Evolutionary conservation across 2,113 vertebrate genomes (phyloP).

Genomic region (Talpa occidentalis): DNA sequence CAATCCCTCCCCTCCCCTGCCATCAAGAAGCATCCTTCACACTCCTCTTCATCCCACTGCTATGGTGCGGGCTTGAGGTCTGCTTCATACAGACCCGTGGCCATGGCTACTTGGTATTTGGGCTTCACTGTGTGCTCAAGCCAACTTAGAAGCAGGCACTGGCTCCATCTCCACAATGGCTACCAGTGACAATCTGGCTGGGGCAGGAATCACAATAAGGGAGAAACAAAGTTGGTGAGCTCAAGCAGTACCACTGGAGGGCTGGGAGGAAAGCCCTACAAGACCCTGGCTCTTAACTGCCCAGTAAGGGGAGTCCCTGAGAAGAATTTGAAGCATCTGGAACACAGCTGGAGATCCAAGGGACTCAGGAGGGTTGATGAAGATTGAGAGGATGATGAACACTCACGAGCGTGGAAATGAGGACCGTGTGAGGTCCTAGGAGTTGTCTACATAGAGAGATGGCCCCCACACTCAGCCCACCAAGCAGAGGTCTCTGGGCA

Average conservation of each 20-base stretch:
- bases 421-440: neutral
- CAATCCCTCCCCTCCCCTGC: neutral
- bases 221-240: neutral
- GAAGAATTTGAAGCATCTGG: neutral
- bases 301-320: neutral
- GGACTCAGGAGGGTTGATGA: neutral
- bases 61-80: neutral
- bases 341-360: neutral
- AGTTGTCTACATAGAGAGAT: neutral
- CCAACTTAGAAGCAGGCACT: neutral
- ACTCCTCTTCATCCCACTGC: neutral
- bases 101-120: neutral
- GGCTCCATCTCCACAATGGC: neutral
- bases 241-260: neutral
- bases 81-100: neutral
- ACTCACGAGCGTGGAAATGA: neutral
- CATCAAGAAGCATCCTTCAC: rapidly evolving
- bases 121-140: neutral
- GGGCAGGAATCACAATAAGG: neutral
- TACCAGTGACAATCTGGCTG: too few species aligned
- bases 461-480: neutral
- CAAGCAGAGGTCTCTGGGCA: neutral
- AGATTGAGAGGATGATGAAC: neutral
- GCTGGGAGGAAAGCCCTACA: neutral
- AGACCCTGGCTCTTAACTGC: neutral